A percentile compares a stretch with the other conserved stretches of the same genome.
Conservation (phyloP, 2,888 invertebrate species). For the Cyclophora albipunctata region DNA sequence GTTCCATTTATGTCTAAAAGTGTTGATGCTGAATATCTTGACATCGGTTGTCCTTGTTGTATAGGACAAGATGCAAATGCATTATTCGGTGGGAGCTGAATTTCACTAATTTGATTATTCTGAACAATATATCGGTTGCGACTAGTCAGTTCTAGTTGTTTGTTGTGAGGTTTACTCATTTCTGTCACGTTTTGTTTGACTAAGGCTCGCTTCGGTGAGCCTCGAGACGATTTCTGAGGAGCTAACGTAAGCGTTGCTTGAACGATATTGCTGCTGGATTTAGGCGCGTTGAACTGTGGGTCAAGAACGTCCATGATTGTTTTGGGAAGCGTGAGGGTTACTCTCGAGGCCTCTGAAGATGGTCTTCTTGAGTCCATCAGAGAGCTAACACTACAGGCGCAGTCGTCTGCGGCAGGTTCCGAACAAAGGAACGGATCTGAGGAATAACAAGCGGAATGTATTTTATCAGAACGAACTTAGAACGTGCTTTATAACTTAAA, state of each 20-base stretch:
- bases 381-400: slow-evolving; percentile 80
- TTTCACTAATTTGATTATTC: slow-evolving; percentile 71
- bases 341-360: slow-evolving; percentile 74
- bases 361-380: slow-evolving; percentile 78
- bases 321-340: slow-evolving; percentile 70
- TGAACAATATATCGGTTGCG: slow-evolving; percentile 70
- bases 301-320: slow-evolving; percentile 72
- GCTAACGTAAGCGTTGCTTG: slow-evolving; percentile 80
- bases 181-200: slow-evolving; percentile 64
- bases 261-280: slow-evolving; percentile 67
- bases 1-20: slow-evolving; percentile 62
- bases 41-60: slow-evolving; percentile 66
- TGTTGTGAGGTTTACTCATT: slow-evolving; percentile 55
- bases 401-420: slow-evolving; percentile 75
- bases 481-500: no score
- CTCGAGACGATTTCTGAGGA: slow-evolving; percentile 69
- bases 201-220: slow-evolving; percentile 64
- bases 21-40: slow-evolving; percentile 77
- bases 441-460: slow-evolving; percentile 2
- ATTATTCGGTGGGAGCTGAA: slow-evolving; percentile 61
- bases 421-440: slow-evolving; percentile 76
- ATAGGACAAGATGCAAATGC: slow-evolving; percentile 60
- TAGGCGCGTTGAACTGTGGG: slow-evolving; percentile 71
- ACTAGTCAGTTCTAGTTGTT: slow-evolving; percentile 65
- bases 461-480: background rate